These are phyloP conservation scores for Oedothorax gibbosus DNA, from an alignment of 1,140 invertebrate genomes.

Conservation along the genomic window DNA sequence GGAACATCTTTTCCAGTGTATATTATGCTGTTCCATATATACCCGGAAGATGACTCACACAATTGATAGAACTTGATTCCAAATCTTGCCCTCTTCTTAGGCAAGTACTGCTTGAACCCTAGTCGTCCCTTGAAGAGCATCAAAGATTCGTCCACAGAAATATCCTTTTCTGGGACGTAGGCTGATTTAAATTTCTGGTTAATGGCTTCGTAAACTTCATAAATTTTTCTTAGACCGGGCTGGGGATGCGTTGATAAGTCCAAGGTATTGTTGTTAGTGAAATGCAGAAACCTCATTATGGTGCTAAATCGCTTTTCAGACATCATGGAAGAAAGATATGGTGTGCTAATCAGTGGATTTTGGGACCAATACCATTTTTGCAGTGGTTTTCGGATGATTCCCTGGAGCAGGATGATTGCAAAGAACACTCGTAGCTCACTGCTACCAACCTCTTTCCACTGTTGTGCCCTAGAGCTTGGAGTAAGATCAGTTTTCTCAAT, in stretches of 20 bases:
- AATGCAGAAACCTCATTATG: slow-evolving; percentile 1
- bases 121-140: neutral
- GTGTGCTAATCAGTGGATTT: neutral
- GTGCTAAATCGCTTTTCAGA: neutral
- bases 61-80: too few species aligned
- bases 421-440: too few species aligned
- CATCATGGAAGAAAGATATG: neutral
- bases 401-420: neutral
- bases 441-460: too few species aligned
- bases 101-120: neutral
- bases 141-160: neutral
- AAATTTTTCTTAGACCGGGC: neutral
- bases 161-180: too few species aligned
- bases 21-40: neutral
- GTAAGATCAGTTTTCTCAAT: too few species aligned
- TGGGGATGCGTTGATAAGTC: neutral
- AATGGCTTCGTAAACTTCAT: neutral
- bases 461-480: too few species aligned
- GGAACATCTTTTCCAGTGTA: slow-evolving; percentile 1
- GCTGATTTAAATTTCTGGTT: neutral
- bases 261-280: too few species aligned
- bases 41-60: neutral
- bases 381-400: neutral
- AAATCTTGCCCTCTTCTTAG: slow-evolving; percentile 21
- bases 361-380: neutral